Percentiles rank a stretch among this genome's conserved stretches.
Conservation (phyloP, 1,140 invertebrate species). For the Neocloeon triangulifer region DNA sequence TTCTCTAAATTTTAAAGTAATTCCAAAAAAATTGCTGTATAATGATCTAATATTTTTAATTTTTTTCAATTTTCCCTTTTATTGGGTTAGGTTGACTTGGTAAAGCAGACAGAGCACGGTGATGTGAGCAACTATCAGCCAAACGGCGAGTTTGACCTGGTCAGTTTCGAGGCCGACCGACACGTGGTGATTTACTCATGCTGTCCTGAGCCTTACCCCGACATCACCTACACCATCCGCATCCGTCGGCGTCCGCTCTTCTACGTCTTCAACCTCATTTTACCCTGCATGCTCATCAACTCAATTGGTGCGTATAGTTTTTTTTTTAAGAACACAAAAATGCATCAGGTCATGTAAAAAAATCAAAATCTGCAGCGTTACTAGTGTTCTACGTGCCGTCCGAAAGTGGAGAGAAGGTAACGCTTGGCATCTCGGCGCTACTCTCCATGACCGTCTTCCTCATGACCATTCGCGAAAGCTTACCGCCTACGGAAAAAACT, state of each 20-base stretch:
- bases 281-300: slow-evolving; percentile 77
- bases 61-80: too few species aligned
- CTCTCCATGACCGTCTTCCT: slow-evolving; percentile 85
- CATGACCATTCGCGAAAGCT: slow-evolving; percentile 74
- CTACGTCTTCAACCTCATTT: slow-evolving; percentile 77
- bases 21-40: too few species aligned
- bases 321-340: background rate
- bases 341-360: background rate
- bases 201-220: slow-evolving; percentile 37
- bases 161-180: slow-evolving; percentile 42
- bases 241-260: slow-evolving; percentile 62
- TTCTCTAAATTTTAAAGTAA: too few species aligned
- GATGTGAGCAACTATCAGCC: slow-evolving; percentile 55
- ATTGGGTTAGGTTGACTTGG: slow-evolving; percentile 36
- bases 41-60: too few species aligned
- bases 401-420: slow-evolving; percentile 76
- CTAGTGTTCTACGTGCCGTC: slow-evolving; percentile 82
- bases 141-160: slow-evolving; percentile 56
- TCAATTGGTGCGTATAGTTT: slow-evolving; percentile 37
- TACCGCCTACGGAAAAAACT: slow-evolving; percentile 81
- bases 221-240: slow-evolving; percentile 43
- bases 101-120: slow-evolving; percentile 43
- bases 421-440: slow-evolving; percentile 66
- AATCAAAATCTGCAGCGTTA: slow-evolving; percentile 43
- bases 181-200: slow-evolving; percentile 49